A percentile compares a stretch with the other conserved stretches of the same genome.
These are phyloP conservation scores for Anguilla megastoma DNA, from an alignment of 2,797 vertebrate species.

Conservation along the genomic window DNA sequence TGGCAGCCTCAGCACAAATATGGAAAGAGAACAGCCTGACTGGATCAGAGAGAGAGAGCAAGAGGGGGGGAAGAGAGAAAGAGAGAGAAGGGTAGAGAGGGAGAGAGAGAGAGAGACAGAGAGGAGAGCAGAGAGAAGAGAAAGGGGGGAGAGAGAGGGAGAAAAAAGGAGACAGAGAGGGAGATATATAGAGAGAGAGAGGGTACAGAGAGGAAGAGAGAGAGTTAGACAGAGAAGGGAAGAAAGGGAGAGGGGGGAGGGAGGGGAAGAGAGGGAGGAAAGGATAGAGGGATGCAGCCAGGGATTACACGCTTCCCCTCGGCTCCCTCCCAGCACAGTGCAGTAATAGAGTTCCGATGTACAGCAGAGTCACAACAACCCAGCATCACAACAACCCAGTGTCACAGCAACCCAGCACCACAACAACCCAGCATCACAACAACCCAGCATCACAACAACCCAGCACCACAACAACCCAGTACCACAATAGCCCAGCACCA, in stretches of 20 bases:
- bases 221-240: background rate
- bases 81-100: background rate
- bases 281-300: background rate
- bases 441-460: no score
- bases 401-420: no score
- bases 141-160: background rate
- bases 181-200: no score
- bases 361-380: background rate
- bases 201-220: background rate
- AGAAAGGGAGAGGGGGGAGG: no score
- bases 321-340: background rate
- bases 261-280: background rate
- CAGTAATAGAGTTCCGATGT: background rate
- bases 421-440: no score
- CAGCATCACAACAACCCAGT: background rate
- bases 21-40: background rate
- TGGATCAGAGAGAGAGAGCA: background rate
- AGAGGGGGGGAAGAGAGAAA: background rate
- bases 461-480: no score
- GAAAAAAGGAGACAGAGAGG: background rate
- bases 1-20: background rate
- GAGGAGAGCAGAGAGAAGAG: background rate
- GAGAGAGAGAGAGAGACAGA: background rate
- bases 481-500: no score
- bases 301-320: background rate